Evolutionary conservation across 2,888 invertebrate species (phyloP), one percentile per base, ranked within the genome.

Genomic region (Muschampia plurimacula): DNA sequence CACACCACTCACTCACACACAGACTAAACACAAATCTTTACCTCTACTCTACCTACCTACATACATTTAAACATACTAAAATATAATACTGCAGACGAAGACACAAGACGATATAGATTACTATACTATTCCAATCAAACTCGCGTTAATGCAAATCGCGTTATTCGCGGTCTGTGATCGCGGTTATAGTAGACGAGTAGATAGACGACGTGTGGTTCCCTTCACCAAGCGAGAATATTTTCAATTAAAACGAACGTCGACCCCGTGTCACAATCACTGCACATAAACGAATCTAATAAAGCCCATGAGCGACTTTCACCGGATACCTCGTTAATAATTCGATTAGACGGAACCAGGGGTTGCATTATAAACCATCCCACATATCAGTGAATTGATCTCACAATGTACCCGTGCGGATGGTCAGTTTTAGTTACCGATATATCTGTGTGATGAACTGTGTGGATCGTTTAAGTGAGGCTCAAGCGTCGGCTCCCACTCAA

Each of bases 391-490:
- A 86, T 84, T 85, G 79, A 84, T 86, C 79, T 80, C 79, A 88
- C 85, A 84, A 93, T 92, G 92, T 89, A 85, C 84, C 84, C 85
- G 88, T 89, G 88, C 84, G 83, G 86, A 85, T 86, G 88, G 84
- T 89, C 88, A 86, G 85, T 86, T 84, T 89, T 88, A 86, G 85
- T 86, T 85, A 86, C 76, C 76, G 82, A 86, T 86, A 84, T 87
- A 87, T 83, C 85, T 83, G 84, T 89, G 89, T 89, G 85, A 89
- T 89, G 87, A 86, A 87, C 88, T 83, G 89, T 88, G 91, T 86
- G 86, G 84, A 85, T 86, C 86, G 88, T 88, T 88, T 90, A 90
- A 89, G 93, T 93, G 93, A 92, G 92, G 90, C 91, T 85, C 86
- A 85, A 86, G 87, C 88, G 90, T 89, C 84, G 86, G 86, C 88